Base-by-base conservation (phyloP, 92 coral and sea anemone species). In the Umimayanthus chanpuru region DNA sequence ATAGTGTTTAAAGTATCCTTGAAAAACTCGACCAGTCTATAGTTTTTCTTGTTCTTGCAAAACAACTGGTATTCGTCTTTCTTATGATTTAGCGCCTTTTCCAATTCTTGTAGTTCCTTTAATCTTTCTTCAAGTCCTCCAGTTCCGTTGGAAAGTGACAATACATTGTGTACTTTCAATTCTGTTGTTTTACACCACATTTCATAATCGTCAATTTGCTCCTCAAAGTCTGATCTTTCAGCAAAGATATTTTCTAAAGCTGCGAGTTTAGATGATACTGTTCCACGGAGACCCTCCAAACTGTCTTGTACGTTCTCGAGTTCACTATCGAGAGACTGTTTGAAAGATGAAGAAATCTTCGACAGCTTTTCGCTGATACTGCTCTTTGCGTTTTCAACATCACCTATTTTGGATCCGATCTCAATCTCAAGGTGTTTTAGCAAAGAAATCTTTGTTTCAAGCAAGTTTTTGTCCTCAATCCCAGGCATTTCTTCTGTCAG, bases 271-370 rank as follows among this genome's bases (percentile, higher is more conserved):
- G 87, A 85, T 38, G 88, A 64, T 18, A 92, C 72, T 30, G 90
- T 89, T 20, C 76, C 80, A n/a, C 70, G 89, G 76, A 94, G 86
- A 9, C 90, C 86, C 21, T 25, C 72, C 71, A 94, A 68, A 77
- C 90, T 90, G 73, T 75, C 91, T 4, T 84, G 80, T 10, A 91
- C 86, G 25, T 89, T 91, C 43, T 93, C 89, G 2, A 94, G 91
- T 32, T 93, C 98, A 28, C 75, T 82, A 15, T 85, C 80, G 20
- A 94, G 88, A n/a, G 98, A 89, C 7, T 90, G 89, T 40, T 87
- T 88, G 14, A 91, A 61, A 0, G 78, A 79, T 30, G 88, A 68
- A 36, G 95, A 93, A 28, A 91, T 89, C 68, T 56, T 88, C 30
- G 88, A 86, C 40, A 88, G 73, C 41, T 89, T 90, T 18, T 91